Evolutionary conservation across 2,113 vertebrate genomes (phyloP).

Genomic region (Pedetes capensis): DNA sequence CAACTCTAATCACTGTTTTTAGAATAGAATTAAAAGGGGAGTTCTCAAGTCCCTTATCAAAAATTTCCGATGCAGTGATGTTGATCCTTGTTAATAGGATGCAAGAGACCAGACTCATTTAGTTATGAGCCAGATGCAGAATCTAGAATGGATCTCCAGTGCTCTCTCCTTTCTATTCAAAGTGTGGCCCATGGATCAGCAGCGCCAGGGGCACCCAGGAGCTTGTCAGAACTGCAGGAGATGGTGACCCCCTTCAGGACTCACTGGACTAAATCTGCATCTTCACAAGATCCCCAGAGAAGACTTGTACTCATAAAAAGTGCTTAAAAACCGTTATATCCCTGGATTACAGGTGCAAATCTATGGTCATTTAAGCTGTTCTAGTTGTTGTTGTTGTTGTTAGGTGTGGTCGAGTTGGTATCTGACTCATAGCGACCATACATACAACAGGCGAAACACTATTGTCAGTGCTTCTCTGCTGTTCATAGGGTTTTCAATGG

Average conservation of each 20-base stretch:
- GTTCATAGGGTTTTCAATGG: no score
- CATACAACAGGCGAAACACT: no score
- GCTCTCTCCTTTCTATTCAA: neutral
- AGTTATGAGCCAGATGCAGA: neutral
- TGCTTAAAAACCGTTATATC: neutral
- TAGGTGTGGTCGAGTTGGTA: no score
- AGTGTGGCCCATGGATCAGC: neutral
- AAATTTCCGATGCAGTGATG: neutral
- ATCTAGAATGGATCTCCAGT: neutral
- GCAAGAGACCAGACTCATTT: neutral
- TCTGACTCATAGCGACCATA: no score
- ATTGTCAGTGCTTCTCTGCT: no score
- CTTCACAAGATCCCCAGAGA: neutral
- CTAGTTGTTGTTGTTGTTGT: no score
- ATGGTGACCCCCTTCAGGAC: rapidly evolving
- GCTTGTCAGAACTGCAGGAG: neutral
- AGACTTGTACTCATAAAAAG: neutral
- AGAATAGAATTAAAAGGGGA: neutral
- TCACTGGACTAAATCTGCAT: neutral
- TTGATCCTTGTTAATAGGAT: neutral
- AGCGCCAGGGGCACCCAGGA: no score
- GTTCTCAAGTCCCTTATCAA: neutral
- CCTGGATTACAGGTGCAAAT: neutral
- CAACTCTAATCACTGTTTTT: neutral
- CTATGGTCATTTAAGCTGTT: neutral